A percentile compares a stretch with the other conserved stretches of the same genome.
Evolutionary conservation across 2,888 invertebrate genomes (phyloP).

Genomic region (Scaptomyza cyrtandrae): DNA sequence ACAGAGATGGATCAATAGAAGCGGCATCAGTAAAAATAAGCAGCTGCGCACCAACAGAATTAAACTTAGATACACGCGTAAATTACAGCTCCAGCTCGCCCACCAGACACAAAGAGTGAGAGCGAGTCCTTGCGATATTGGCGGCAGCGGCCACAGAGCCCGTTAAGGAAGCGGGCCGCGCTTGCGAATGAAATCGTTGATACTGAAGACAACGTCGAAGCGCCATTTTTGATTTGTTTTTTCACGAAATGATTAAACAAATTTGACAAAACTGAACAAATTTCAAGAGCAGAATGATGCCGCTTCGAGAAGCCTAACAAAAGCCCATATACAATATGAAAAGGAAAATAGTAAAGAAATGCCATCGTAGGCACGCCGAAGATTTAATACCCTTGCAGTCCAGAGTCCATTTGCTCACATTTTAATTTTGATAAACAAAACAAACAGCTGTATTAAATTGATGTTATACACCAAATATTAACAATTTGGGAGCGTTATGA

Average conservation of each 20-base stretch:
- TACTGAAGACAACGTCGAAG: conserved; percentile 10
- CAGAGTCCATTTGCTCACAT: neutral
- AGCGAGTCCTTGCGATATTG: conserved; percentile 1
- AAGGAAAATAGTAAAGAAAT: neutral
- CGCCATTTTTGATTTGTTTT: conserved; percentile 19
- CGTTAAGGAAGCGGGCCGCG: conserved; percentile 14
- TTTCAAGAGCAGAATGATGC: conserved; percentile 27
- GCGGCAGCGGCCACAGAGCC: conserved; percentile 19
- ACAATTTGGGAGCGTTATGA: neutral
- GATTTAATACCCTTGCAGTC: conserved; percentile 1
- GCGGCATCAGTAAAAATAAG: conserved; percentile 32
- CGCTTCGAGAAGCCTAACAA: conserved; percentile 37
- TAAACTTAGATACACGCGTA: conserved; percentile 1
- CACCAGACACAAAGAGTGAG: neutral
- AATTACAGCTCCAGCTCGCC: conserved; percentile 12
- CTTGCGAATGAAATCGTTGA: conserved; percentile 11
- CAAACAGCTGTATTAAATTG: neutral
- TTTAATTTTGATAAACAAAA: neutral
- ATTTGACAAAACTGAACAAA: conserved; percentile 5
- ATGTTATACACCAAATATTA: neutral
- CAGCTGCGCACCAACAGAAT: conserved; percentile 10
- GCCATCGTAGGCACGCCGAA: neutral
- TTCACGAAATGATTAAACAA: neutral
- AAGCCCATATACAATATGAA: conserved; percentile 4
- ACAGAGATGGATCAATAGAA: conserved; percentile 10